phyloP scores from a whole-genome alignment of 1,140 invertebrate species.

The Halictus rubicundus region DNA sequence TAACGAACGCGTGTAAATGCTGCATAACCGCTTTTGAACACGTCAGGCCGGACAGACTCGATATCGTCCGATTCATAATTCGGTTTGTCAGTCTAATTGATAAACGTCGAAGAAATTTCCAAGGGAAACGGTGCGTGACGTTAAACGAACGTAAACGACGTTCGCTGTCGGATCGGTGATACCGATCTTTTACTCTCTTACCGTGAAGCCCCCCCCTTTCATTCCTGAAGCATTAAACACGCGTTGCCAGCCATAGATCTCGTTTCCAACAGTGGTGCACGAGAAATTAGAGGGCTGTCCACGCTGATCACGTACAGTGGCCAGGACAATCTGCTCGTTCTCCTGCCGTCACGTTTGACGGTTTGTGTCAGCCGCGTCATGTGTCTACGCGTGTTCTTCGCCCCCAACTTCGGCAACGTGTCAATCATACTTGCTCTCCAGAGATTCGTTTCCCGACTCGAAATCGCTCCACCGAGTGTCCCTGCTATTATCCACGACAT shows the following conservation, averaged over 20 bases:
- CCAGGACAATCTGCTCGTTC: conserved; percentile 67
- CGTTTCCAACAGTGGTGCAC: conserved; percentile 16
- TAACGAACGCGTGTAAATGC: too few species aligned
- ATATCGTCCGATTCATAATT: too few species aligned
- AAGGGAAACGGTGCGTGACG: too few species aligned
- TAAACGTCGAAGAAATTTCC: too few species aligned
- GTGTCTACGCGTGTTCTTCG: conserved; percentile 61
- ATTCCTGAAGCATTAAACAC: conserved; percentile 8
- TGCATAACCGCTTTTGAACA: too few species aligned
- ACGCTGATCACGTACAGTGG: conserved; percentile 71
- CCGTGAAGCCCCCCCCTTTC: not conserved
- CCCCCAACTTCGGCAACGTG: conserved; percentile 55
- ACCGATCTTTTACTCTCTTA: conserved; percentile 31
- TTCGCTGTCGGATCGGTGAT: conserved; percentile 53
- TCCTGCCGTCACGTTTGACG: conserved; percentile 69
- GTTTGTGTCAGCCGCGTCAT: conserved; percentile 70
- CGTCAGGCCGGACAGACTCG: too few species aligned
- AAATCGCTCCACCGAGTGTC: conserved; percentile 53
- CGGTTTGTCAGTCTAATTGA: too few species aligned
- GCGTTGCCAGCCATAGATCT: conserved; percentile 3
- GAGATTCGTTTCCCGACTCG: conserved; percentile 53
- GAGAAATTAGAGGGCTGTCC: conserved; percentile 56
- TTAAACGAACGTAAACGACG: conserved; percentile 59
- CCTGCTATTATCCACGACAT: not conserved
- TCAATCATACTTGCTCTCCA: conserved; percentile 66